Base-by-base conservation (phyloP, 2,113 vertebrate species). In the Perca fluviatilis region DNA sequence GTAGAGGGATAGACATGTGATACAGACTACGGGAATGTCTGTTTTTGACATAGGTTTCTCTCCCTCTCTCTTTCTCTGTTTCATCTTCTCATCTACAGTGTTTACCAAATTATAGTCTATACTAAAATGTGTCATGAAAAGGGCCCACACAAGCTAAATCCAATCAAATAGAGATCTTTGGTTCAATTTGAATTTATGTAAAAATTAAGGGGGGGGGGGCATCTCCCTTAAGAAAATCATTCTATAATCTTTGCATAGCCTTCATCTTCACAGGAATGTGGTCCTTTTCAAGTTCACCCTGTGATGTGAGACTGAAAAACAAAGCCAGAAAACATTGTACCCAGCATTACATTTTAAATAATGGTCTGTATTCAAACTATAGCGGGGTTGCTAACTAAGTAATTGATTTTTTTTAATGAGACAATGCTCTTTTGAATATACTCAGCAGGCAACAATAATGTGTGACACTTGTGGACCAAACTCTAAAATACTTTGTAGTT, bases 391-490 rank as follows among this genome's bases (percentile, higher is more conserved):
- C 30, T 33, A 33, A 27, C 66, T 69, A 82, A 85, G 81, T 85
- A 87, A 89, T 87, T 81, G 58, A 83, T 90, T 91, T 89, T 60
- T 43, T 83, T 87, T 79, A 88, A 93, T 90, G 83, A 88, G 69
- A 87, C 53, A 33, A 65, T 79, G 74, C 64, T 72, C 63, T 61
- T 89, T 91, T 86, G 70, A 78, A 85, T 77, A 30, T 74, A 77
- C 68, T 0, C 77, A 87, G 87, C 71, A 75, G 86, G 88, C 87
- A 79, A 76, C 64, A 40, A 73, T 86, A 68, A 71, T 86, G 86
- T 88, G 68, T 80, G 60, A 79, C 86, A 87, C 74, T 79, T 83
- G 70, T 51, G 74, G 61, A 67, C 71, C 65, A 89, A 84, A 75
- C 61, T 79, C 56, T 66, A 21, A 73, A 80, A 74, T 66, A 66